Percentiles rank a stretch among this genome's conserved stretches.
These are phyloP conservation scores for Telenomus remus DNA, from an alignment of 1,140 invertebrate genomes.

Conservation along the genomic window DNA sequence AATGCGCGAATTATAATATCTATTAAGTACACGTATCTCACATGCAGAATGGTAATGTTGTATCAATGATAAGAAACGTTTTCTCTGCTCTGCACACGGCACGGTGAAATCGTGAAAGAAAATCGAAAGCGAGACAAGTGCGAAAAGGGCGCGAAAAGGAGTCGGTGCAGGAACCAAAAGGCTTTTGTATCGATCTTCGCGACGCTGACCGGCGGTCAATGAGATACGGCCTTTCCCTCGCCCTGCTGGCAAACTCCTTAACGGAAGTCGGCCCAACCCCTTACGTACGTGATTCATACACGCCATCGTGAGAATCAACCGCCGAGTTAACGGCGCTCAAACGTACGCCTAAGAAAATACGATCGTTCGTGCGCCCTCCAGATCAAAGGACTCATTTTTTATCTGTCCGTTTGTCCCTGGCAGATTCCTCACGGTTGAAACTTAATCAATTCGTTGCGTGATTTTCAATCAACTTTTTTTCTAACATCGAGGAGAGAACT, in stretches of 20 bases:
- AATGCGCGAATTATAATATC: constrained; percentile 57
- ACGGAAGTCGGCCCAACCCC: constrained; percentile 67
- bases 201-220: constrained; percentile 74
- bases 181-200: constrained; percentile 70
- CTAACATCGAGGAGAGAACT: too few relatives aligned
- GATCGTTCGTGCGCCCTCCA: constrained; percentile 43
- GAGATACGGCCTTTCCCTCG: constrained; percentile 73
- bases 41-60: constrained; percentile 43
- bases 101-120: constrained; percentile 39
- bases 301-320: constrained; percentile 54
- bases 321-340: constrained; percentile 1
- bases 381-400: constrained; percentile 41
- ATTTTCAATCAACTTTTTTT: too few relatives aligned
- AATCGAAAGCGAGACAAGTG: constrained; percentile 35
- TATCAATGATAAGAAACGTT: constrained; percentile 15
- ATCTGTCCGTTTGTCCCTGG: constrained; percentile 17
- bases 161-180: constrained; percentile 23
- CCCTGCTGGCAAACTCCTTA: constrained; percentile 62
- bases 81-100: constrained; percentile 23
- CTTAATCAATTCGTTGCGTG: constrained; percentile 36
- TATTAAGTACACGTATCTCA: constrained; percentile 54
- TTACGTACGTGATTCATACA: constrained; percentile 61
- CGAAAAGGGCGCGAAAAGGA: constrained; percentile 9
- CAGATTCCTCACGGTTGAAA: constrained; percentile 16
- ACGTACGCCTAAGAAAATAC: constrained; percentile 42